Evolutionary conservation across 2,797 vertebrate species (phyloP).

Genomic region (Thamnophis elegans): DNA sequence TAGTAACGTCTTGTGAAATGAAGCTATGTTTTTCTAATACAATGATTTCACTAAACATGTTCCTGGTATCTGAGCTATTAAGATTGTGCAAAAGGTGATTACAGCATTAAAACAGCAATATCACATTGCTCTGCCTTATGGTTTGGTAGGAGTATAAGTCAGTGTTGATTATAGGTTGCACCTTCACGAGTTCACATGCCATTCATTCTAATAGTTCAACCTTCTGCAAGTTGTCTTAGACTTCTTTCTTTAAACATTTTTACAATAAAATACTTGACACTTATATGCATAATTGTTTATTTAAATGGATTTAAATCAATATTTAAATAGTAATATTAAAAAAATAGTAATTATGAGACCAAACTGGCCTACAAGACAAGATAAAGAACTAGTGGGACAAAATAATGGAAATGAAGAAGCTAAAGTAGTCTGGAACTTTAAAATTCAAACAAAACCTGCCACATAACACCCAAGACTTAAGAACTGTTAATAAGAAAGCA

Average conservation of each 20-base stretch:
- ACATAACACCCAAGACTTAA: too few species aligned
- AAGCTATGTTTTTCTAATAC: background rate
- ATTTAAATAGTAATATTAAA: background rate
- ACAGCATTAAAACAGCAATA: background rate
- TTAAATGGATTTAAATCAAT: conserved; percentile 45
- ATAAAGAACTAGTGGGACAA: background rate
- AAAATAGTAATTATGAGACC: background rate
- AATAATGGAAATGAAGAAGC: too few species aligned
- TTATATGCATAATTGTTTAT: conserved; percentile 48
- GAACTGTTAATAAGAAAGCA: too few species aligned
- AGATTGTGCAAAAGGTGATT: background rate
- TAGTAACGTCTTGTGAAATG: conserved; percentile 13
- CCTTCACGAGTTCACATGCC: background rate
- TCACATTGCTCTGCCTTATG: background rate
- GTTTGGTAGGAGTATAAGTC: background rate
- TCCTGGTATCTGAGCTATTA: too few species aligned
- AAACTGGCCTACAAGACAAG: background rate
- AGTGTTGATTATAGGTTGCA: background rate
- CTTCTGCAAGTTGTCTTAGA: conserved; percentile 6
- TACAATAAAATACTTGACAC: conserved; percentile 48
- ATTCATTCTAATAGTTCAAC: background rate
- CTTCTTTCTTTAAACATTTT: conserved; percentile 43
- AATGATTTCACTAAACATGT: background rate
- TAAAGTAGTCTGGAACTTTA: too few species aligned
- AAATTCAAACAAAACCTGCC: too few species aligned